A percentile compares a stretch with the other conserved stretches of the same genome.
Evolutionary conservation across 1,140 invertebrate species (phyloP).

Genomic region (Bombus pyrosoma): DNA sequence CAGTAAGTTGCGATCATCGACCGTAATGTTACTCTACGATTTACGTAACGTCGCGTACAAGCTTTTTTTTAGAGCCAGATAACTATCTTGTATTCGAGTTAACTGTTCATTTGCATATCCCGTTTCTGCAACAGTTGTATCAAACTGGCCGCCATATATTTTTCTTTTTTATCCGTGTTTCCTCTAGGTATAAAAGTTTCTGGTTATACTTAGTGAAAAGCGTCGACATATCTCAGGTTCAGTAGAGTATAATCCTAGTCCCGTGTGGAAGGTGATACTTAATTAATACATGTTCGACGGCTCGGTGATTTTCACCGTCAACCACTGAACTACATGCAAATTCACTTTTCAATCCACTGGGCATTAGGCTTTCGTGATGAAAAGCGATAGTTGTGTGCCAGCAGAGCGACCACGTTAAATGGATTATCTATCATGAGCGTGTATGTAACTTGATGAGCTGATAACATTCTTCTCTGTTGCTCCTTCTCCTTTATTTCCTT

Average conservation of each 20-base stretch:
- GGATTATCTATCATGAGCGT: background rate
- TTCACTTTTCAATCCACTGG: constrained; percentile 36
- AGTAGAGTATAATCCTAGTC: constrained; percentile 29
- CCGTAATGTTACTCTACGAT: constrained; percentile 13
- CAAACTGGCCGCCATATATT: constrained; percentile 19
- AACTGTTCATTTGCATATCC: constrained; percentile 70
- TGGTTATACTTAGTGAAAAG: constrained; percentile 16
- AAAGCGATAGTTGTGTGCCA: constrained; percentile 45
- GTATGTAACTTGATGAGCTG: background rate
- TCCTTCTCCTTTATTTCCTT: background rate
- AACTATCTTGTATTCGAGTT: constrained; percentile 46
- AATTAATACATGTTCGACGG: constrained; percentile 30
- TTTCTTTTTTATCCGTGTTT: background rate
- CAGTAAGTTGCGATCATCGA: background rate
- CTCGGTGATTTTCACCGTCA: constrained; percentile 25
- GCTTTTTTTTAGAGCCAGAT: constrained; percentile 43
- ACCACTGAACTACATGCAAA: constrained; percentile 23
- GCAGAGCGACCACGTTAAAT: background rate
- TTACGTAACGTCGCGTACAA: constrained; percentile 50
- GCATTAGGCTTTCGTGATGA: background rate
- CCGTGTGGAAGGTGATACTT: constrained; percentile 44
- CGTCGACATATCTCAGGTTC: background rate
- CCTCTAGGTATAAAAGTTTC: background rate
- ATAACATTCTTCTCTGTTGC: background rate
- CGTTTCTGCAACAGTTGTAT: constrained; percentile 63